A percentile compares a stretch with the other conserved stretches of the same genome.
These are phyloP conservation scores for Sebastes goodei DNA, from an alignment of 2,797 vertebrate genomes.

Conservation along the genomic window DNA sequence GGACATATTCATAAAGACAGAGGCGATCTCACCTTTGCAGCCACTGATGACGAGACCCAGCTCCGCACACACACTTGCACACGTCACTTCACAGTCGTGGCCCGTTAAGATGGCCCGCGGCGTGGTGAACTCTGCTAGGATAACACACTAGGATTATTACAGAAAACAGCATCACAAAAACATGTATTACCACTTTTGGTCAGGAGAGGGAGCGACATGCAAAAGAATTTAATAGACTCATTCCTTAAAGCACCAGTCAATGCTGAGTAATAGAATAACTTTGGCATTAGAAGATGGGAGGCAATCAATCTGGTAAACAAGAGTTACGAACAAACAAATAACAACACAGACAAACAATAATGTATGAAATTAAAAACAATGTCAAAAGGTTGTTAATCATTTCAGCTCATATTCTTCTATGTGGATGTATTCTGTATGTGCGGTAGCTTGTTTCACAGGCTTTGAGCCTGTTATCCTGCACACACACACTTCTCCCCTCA, in stretches of 20 bases:
- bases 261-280: background rate
- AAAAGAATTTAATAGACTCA: background rate
- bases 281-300: background rate
- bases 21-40: slow-evolving; percentile 87
- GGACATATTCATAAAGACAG: background rate
- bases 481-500: slow-evolving; percentile 6
- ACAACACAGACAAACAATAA: background rate
- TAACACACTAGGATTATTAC: slow-evolving; percentile 17
- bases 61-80: slow-evolving; percentile 93
- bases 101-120: slow-evolving; percentile 94
- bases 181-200: background rate
- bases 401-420: background rate
- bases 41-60: slow-evolving; percentile 96
- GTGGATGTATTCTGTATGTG: background rate
- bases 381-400: background rate
- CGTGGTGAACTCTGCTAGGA: slow-evolving; percentile 88
- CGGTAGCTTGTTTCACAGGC: background rate
- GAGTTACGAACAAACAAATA: background rate
- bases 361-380: background rate
- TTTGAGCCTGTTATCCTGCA: background rate
- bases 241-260: background rate
- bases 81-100: slow-evolving; percentile 95
- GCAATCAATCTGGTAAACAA: background rate
- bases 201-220: slow-evolving; percentile 58
- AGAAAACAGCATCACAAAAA: background rate